Conservation (phyloP, 2,888 invertebrate species). For the Tipula unca region DNA sequence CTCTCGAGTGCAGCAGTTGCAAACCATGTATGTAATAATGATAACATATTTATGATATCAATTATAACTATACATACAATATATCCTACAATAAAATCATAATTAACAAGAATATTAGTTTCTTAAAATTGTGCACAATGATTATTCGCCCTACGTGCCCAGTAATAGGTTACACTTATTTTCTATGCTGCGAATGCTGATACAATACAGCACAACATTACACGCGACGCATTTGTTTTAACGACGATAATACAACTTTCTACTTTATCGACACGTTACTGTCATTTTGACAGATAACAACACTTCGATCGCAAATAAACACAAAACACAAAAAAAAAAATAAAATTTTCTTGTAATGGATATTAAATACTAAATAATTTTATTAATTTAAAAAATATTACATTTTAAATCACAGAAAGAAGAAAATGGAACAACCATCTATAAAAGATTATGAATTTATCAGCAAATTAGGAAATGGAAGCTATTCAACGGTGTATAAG, state of each 20-base stretch:
- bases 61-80: too few species aligned
- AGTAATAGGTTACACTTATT: background rate
- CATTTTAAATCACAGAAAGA: background rate
- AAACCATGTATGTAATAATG: too few species aligned
- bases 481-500: conserved; percentile 78
- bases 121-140: too few species aligned
- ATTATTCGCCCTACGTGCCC: too few species aligned
- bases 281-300: background rate
- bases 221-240: background rate
- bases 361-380: background rate
- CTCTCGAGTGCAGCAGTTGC: too few species aligned
- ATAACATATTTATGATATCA: too few species aligned
- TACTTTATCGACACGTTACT: background rate
- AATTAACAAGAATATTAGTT: too few species aligned
- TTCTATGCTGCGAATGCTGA: background rate
- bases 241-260: background rate
- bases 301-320: too few species aligned
- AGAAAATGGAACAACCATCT: background rate
- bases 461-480: conserved; percentile 71
- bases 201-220: background rate
- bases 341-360: background rate
- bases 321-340: background rate
- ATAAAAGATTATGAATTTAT: conserved; percentile 61
- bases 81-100: too few species aligned
- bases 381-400: background rate